Evolutionary conservation across 2,113 vertebrate genomes (phyloP).

Genomic region (Phyllostomus hastatus): DNA sequence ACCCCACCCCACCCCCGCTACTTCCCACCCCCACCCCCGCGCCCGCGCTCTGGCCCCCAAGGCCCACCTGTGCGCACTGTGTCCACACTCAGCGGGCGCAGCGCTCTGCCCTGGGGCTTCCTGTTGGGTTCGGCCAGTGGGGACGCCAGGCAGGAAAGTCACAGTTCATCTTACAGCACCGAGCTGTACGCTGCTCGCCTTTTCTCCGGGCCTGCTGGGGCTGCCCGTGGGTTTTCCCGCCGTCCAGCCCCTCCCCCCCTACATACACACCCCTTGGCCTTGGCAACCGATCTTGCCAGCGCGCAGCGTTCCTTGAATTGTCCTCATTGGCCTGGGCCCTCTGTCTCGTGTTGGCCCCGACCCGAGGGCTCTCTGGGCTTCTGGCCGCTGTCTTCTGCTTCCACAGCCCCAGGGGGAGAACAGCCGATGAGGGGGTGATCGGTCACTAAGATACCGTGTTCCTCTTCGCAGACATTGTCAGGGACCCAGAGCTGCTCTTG

Average conservation of each 20-base stretch:
- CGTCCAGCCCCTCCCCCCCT: neutral
- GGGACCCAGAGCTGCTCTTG: neutral
- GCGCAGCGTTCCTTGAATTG: neutral
- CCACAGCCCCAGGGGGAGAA: fast-evolving
- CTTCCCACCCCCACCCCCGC: too few relatives aligned
- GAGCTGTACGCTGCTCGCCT: neutral
- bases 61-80: fast-evolving
- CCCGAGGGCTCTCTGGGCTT: neutral
- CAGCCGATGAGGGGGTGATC: fast-evolving
- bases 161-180: neutral
- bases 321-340: fast-evolving
- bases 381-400: neutral
- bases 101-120: neutral
- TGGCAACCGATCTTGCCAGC: neutral
- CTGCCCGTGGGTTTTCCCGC: too few relatives aligned
- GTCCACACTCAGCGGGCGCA: fast-evolving
- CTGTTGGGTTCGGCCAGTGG: fast-evolving
- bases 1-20: fast-evolving
- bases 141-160: neutral
- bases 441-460: fast-evolving
- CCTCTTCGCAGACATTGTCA: neutral
- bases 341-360: neutral
- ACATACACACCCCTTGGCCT: too few relatives aligned
- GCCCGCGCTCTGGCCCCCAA: neutral
- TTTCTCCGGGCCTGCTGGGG: neutral